Evolutionary conservation across 37 sponge, comb jelly and placozoan species (phyloP).

Genomic region (Axinella damicornis): DNA sequence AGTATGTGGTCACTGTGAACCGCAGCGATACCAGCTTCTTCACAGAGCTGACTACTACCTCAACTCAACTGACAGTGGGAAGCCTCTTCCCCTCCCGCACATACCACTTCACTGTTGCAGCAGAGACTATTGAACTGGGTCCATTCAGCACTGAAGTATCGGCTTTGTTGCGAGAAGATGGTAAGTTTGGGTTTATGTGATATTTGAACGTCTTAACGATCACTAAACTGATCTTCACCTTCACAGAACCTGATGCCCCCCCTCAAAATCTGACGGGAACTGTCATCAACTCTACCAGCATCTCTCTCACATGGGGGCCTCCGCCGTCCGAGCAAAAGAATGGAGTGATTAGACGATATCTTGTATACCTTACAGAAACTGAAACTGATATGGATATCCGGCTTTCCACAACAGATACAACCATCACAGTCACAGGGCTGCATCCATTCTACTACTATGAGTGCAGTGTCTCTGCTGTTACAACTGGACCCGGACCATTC

Average conservation of each 20-base stretch:
- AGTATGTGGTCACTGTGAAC: conserved; percentile 5
- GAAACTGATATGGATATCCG: conserved; percentile 1
- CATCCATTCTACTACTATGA: conserved; percentile 41
- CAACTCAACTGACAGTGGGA: neutral
- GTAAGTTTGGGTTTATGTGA: too few relatives aligned
- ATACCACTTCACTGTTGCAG: conserved; percentile 41
- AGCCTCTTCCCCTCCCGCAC: conserved; percentile 28
- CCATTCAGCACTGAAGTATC: neutral
- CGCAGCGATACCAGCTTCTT: neutral
- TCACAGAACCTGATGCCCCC: conserved; percentile 16
- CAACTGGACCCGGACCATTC: conserved; percentile 39
- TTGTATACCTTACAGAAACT: conserved; percentile 21
- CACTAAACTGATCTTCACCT: neutral
- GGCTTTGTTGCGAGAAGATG: neutral
- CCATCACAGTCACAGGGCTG: conserved; percentile 1
- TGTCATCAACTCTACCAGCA: conserved; percentile 6
- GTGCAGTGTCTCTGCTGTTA: conserved; percentile 34
- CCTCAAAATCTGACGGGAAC: conserved; percentile 5
- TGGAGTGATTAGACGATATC: conserved; percentile 50
- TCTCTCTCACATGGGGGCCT: conserved; percentile 27
- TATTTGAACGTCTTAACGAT: too few relatives aligned
- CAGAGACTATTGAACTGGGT: conserved; percentile 40
- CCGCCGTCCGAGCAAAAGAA: conserved; percentile 25
- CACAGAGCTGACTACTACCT: neutral
- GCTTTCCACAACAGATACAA: neutral